phyloP scores from a whole-genome alignment of 1,140 invertebrate species.

The Euwallacea fornicatus region DNA sequence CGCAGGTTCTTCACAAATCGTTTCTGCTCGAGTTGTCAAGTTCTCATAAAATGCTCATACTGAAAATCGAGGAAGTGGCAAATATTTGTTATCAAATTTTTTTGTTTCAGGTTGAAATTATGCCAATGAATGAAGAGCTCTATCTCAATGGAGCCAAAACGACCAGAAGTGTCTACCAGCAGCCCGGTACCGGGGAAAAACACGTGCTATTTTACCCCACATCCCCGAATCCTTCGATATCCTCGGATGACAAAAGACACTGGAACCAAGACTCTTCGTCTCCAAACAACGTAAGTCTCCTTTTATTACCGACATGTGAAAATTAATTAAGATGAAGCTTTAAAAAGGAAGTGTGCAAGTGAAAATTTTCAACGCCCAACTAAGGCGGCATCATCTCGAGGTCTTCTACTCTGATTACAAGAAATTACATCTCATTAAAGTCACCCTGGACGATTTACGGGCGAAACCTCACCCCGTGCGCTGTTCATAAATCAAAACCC shows the following conservation, averaged over 20 bases:
- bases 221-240: conserved; percentile 49
- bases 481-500: conserved; percentile 19
- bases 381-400: conserved; percentile 7
- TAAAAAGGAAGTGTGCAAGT: not conserved
- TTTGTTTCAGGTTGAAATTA: conserved; percentile 23
- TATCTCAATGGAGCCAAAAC: conserved; percentile 46
- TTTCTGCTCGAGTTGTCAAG: no score
- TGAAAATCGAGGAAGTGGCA: no score
- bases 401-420: conserved; percentile 4
- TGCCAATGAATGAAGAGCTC: conserved; percentile 49
- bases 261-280: conserved; percentile 49
- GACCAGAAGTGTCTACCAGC: conserved; percentile 51
- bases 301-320: not conserved
- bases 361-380: no score
- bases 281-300: conserved; percentile 37
- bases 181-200: conserved; percentile 52
- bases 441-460: conserved; percentile 15
- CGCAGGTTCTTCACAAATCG: no score
- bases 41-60: no score
- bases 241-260: conserved; percentile 47
- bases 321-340: not conserved
- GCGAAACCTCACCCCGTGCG: conserved; percentile 13
- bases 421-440: conserved; percentile 21
- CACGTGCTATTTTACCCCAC: conserved; percentile 54
- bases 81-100: not conserved